Evolutionary conservation across 2,888 invertebrate genomes (phyloP).

Genomic region (Lasioglossum pauxillum): DNA sequence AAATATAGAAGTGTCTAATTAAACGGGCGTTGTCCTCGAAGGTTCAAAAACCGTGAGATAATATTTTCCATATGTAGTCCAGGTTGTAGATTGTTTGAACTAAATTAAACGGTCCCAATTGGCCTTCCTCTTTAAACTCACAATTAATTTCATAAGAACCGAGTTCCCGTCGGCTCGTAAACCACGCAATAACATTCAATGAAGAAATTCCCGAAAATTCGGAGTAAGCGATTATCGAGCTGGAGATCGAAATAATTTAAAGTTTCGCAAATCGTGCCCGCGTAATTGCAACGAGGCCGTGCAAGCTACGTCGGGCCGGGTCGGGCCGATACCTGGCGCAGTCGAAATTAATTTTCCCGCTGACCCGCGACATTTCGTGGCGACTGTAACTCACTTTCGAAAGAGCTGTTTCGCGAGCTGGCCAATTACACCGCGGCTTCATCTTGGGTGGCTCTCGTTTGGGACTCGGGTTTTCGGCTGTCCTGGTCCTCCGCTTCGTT

Average conservation of each 20-base stretch:
- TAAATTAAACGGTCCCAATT: not conserved
- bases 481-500: not conserved
- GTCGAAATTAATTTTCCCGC: not conserved
- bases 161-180: not conserved
- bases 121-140: not conserved
- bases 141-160: not conserved
- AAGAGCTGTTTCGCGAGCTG: not conserved
- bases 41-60: too few species aligned
- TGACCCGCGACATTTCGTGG: not conserved
- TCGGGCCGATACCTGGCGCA: too few species aligned
- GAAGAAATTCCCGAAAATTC: not conserved
- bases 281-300: not conserved
- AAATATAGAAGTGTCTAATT: too few species aligned
- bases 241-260: not conserved
- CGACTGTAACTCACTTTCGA: not conserved
- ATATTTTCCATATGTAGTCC: too few species aligned
- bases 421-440: conserved; percentile 9
- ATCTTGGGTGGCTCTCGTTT: conserved; percentile 11
- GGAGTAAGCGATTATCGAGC: not conserved
- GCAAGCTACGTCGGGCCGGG: not conserved
- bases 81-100: not conserved
- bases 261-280: not conserved
- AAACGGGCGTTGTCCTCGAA: too few species aligned
- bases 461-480: not conserved
- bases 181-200: not conserved